Conservation (phyloP, 2,113 vertebrate species). For the Brachypteracias leptosomus region DNA sequence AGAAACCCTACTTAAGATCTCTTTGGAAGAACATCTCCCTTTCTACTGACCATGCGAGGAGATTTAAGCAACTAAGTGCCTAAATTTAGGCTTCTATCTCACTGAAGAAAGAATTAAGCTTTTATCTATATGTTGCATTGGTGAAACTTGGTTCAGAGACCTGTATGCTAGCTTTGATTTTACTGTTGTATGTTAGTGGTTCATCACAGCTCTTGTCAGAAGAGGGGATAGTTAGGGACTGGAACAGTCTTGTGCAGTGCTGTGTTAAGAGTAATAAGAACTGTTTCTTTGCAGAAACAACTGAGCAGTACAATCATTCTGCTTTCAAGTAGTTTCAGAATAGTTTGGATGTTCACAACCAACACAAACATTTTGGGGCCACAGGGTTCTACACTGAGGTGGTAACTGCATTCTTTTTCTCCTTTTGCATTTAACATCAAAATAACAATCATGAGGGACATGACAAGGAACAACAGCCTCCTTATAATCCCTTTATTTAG, state of each 20-base stretch:
- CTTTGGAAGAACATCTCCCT: neutral
- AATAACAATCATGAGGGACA: neutral
- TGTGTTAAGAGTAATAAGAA: neutral
- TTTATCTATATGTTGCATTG: neutral
- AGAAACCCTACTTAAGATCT: neutral
- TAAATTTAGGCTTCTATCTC: neutral
- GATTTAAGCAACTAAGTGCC: neutral
- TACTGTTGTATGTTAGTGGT: neutral
- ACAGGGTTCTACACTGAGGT: neutral
- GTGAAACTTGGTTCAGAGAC: neutral
- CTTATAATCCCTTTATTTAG: neutral
- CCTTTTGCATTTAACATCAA: neutral
- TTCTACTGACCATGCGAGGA: neutral
- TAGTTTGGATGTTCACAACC: neutral
- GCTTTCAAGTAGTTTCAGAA: neutral
- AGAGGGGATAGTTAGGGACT: rapidly evolving
- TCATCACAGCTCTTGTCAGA: neutral
- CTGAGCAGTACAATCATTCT: neutral
- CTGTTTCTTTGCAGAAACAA: neutral
- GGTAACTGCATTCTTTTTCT: neutral
- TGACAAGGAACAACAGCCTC: neutral
- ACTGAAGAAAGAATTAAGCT: neutral
- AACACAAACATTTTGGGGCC: neutral
- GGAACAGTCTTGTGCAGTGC: neutral
- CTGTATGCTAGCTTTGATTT: neutral